These are phyloP conservation scores for Saturnia japonica DNA, from an alignment of 2,888 invertebrate genomes.

Conservation along the genomic window DNA sequence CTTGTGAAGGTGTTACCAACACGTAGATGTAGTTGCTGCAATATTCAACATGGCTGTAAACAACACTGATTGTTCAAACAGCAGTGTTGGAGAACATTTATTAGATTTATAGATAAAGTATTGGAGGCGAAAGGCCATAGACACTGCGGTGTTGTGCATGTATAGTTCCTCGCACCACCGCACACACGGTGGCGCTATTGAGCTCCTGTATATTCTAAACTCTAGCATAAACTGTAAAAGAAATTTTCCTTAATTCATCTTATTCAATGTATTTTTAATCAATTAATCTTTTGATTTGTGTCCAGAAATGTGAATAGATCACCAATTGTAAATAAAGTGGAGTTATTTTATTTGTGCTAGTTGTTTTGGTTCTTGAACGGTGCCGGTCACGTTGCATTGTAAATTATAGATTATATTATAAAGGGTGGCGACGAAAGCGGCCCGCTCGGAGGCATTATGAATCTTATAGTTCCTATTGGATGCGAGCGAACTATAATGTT, in stretches of 20 bases:
- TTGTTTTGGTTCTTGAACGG: conserved; percentile 66
- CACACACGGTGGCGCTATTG: conserved; percentile 72
- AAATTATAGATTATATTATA: conserved; percentile 40
- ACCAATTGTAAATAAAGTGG: conserved; percentile 68
- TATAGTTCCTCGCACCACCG: conserved; percentile 81
- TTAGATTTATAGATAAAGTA: conserved; percentile 76
- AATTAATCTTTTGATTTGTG: conserved; percentile 68
- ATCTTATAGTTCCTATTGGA: conserved; percentile 82
- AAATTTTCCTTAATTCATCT: conserved; percentile 71
- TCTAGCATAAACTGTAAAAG: conserved; percentile 77
- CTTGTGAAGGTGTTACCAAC: conserved; percentile 51
- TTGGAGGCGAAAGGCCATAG: conserved; percentile 75
- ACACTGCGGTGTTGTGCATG: conserved; percentile 79
- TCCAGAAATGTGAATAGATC: conserved; percentile 69
- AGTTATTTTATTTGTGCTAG: conserved; percentile 75
- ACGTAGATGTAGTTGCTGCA: conserved; percentile 43
- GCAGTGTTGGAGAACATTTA: conserved; percentile 74
- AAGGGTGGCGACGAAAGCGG: conserved; percentile 31
- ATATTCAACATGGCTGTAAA: conserved; percentile 56
- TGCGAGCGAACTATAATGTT: conserved; percentile 82
- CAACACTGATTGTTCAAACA: conserved; percentile 68
- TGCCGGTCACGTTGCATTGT: conserved; percentile 54
- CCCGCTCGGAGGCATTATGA: conserved; percentile 75
- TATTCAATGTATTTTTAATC: conserved; percentile 68
- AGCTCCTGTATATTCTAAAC: conserved; percentile 80